Conservation (phyloP, 92 coral and sea anemone species). For the Heteractis magnifica region DNA sequence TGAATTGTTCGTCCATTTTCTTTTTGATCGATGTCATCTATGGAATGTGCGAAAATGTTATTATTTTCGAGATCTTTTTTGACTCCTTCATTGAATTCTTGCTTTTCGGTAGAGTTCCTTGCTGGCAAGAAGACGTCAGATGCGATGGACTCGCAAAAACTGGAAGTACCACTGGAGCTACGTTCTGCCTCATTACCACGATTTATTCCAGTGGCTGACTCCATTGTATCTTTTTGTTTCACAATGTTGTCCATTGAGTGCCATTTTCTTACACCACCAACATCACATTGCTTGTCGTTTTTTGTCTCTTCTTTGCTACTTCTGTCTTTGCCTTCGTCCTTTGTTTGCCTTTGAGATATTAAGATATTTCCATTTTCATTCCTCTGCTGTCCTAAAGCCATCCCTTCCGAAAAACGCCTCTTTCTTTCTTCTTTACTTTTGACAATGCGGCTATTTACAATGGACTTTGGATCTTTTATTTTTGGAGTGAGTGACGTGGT, state of each 20-base stretch:
- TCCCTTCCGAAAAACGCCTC: background rate
- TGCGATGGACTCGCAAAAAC: background rate
- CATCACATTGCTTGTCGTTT: background rate
- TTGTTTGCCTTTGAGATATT: background rate
- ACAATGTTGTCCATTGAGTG: background rate
- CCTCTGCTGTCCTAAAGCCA: background rate
- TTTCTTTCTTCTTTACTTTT: background rate
- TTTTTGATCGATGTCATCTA: background rate
- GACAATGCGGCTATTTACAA: background rate
- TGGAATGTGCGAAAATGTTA: background rate
- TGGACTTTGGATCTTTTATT: background rate
- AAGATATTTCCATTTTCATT: background rate
- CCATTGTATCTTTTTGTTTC: background rate
- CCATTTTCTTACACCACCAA: background rate
- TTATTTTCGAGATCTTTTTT: background rate
- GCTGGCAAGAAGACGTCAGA: constrained; percentile 18
- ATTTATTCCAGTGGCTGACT: background rate
- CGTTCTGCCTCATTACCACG: background rate
- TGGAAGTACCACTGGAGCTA: background rate
- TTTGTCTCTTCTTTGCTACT: background rate
- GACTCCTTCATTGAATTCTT: background rate
- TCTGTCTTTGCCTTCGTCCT: background rate
- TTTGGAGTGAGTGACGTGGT: background rate
- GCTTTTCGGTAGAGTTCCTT: background rate
- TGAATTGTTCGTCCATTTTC: background rate